Percentiles rank a stretch among this genome's conserved stretches.
Evolutionary conservation across 2,113 vertebrate genomes (phyloP).

Genomic region (Bubalus kerabau): DNA sequence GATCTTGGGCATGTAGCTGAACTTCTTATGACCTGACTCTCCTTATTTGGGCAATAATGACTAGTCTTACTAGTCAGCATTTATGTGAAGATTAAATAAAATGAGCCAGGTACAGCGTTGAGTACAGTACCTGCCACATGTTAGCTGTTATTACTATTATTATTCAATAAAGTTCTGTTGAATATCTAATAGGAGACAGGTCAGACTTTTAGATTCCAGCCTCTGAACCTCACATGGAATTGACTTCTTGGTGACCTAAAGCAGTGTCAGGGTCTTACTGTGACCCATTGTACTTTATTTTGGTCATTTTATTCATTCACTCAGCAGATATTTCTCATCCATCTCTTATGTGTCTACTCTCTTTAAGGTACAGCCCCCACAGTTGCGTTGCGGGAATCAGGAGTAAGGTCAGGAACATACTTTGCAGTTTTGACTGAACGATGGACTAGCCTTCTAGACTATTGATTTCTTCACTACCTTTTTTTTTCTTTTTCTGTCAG

Average conservation of each 20-base stretch:
- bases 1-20: background rate
- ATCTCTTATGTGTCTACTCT: background rate
- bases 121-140: background rate
- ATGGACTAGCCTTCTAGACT: conserved; percentile 34
- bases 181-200: background rate
- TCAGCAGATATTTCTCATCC: background rate
- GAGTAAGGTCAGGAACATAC: conserved; percentile 14
- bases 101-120: background rate
- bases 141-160: background rate
- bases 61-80: background rate
- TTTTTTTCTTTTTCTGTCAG: conserved; percentile 32
- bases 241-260: background rate
- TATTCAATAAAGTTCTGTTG: background rate
- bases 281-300: background rate
- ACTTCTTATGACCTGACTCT: background rate
- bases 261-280: background rate
- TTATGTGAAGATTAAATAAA: background rate
- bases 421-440: conserved; percentile 19
- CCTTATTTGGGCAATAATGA: background rate
- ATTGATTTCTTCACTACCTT: conserved; percentile 45
- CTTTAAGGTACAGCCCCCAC: background rate
- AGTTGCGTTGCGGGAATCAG: background rate
- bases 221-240: background rate
- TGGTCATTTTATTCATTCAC: background rate
- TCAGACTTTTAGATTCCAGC: background rate